Evolutionary conservation across 92 coral and sea anemone genomes (phyloP).

Genomic region (Desmophyllum pertusum): DNA sequence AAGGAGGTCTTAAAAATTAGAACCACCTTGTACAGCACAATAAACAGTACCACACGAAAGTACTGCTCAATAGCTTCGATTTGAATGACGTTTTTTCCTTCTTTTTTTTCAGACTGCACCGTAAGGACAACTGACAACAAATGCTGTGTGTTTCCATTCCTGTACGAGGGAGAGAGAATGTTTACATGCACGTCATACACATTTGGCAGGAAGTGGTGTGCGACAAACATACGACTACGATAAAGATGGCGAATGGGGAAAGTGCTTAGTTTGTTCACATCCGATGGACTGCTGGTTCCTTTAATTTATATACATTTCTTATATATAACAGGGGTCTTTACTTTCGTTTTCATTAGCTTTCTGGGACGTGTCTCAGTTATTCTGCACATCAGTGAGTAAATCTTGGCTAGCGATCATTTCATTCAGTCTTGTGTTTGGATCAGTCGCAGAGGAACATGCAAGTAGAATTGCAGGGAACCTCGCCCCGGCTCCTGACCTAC

Average conservation of each 20-base stretch:
- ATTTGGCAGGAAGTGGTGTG: conserved; percentile 40
- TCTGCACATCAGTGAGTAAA: too few species aligned
- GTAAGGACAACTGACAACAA: conserved; percentile 46
- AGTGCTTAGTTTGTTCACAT: conserved; percentile 22
- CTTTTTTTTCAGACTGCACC: conserved; percentile 37
- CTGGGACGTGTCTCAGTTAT: too few species aligned
- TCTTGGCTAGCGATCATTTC: too few species aligned
- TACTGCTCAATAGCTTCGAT: neutral
- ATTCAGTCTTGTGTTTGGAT: too few species aligned
- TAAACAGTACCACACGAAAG: neutral
- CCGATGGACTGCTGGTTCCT: neutral
- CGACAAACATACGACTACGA: conserved; percentile 43
- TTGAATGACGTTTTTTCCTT: neutral
- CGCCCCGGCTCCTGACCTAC: too few species aligned
- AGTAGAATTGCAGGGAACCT: too few species aligned
- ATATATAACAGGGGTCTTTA: neutral
- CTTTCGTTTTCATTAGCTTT: too few species aligned
- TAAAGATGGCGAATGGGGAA: conserved; percentile 50
- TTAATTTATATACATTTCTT: too few species aligned
- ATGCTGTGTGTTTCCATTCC: conserved; percentile 57
- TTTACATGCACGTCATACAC: conserved; percentile 24
- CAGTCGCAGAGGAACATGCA: too few species aligned
- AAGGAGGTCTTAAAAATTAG: too few species aligned
- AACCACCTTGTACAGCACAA: neutral
- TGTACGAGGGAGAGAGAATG: conserved; percentile 35